Base-by-base conservation (phyloP, 1,140 invertebrate species). In the Cepaea nemoralis region DNA sequence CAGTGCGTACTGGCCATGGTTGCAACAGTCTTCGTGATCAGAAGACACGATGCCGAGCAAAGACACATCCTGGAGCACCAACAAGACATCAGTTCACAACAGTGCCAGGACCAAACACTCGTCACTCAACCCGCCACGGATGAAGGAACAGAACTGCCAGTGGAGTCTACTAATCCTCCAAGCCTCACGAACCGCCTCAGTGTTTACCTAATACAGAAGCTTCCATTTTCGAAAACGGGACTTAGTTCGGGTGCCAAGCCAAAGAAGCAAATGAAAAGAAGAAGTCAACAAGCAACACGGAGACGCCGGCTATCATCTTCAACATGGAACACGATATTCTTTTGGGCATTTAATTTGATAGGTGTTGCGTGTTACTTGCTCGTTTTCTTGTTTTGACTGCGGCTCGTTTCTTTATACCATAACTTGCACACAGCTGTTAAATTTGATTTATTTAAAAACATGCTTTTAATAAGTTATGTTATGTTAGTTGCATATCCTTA, bases 1-100 rank as follows among this genome's bases (percentile, higher is more conserved):
- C 37, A 73, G 31, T 42, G 70, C 31, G 10, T 73, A 14, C 6
- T 73, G 2, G 70, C 70, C n/a, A 39, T 73, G 70, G 16, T 73
- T 5, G 70, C 37, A 6, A 73, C 70, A 6, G 14, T 73, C 39
- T 14, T 73, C 27, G 70, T 73, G 1, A 40, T 73, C n/a, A 3
- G 70, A 27, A 40, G 37, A 12, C 12, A 40, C 27, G 42, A 73
- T 3, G 1, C 22, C 22, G 70, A 73, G 6, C 31, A 45, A 39
- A 45, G 45, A 73, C 27, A 31, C 3, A 5, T 31, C 10, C 1
- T 33, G 6, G 50, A 5, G 8, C 19, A 55, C n/a, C 50, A 10
- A 22, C 19, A 2, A 55, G 22, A 55, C n/a, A 24, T 5, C 50
- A 2, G 16, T 22, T 2, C 2, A 19, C 16, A 55, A 10, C 50